phyloP scores from a whole-genome alignment of 2,797 vertebrate species.

The Percopsis omiscomaycus region DNA sequence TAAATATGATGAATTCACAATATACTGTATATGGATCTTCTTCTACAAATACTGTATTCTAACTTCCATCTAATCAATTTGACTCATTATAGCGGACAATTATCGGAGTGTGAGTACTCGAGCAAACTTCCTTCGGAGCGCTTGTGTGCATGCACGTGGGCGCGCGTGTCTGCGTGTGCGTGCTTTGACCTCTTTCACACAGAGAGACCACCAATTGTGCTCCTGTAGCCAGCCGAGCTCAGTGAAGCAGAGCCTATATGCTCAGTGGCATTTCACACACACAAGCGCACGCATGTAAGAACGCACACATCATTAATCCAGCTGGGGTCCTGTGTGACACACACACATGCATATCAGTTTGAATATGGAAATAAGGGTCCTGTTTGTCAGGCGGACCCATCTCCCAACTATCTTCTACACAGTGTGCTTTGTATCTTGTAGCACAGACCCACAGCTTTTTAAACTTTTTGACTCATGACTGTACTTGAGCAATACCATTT shows the following conservation, averaged over 20 bases:
- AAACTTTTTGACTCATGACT: no score
- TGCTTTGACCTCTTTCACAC: constrained; percentile 69
- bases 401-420: constrained; percentile 22
- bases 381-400: constrained; percentile 23
- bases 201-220: constrained; percentile 81
- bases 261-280: constrained; percentile 94
- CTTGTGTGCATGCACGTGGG: constrained; percentile 21
- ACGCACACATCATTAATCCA: constrained; percentile 66
- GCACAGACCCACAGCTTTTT: constrained; percentile 21
- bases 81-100: constrained; percentile 60
- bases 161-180: constrained; percentile 13
- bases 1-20: not conserved
- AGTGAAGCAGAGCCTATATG: constrained; percentile 89
- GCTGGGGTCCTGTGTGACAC: constrained; percentile 60
- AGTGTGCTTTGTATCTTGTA: not conserved
- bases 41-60: no score
- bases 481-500: no score
- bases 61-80: not conserved
- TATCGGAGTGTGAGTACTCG: constrained; percentile 49
- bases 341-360: constrained; percentile 41
- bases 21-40: not conserved
- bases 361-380: constrained; percentile 58
- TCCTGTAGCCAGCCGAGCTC: constrained; percentile 76
- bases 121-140: constrained; percentile 68
- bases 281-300: constrained; percentile 71